Base-by-base conservation (phyloP, 2,113 vertebrate species). In the Sitta europaea region DNA sequence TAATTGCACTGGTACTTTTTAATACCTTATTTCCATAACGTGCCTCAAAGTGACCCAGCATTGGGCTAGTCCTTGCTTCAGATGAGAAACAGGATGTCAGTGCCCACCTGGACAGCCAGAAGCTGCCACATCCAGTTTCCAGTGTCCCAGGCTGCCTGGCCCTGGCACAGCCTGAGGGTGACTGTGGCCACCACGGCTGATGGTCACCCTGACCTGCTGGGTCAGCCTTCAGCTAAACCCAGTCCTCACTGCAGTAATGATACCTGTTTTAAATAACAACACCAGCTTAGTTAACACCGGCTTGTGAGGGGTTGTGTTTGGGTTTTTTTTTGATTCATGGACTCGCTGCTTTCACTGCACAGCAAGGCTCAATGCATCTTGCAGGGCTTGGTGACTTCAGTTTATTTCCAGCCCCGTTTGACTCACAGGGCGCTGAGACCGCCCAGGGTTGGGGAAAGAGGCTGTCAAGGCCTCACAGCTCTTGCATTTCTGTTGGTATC, bases 351-450 rank as follows among this genome's bases (percentile, higher is more conserved):
- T 90, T 84, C 4, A 6, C 35, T 93, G 70, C 79, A 70, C 90
- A 94, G 78, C 97, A 98, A 97, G 97, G 97, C 97, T 98, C 97
- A 72, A 94, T 98, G 97, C 96, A 97, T 88, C 47, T 89, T 58
- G 53, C 79, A 71, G 81, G 55, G 51, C n/a, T 79, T 45, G 50
- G 40, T 40, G 72, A 9, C 35, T 70, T 65, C 53, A 19, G 0
- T 65, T 72, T 80, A 12, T 38, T 76, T 23, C 65, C 40, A 68
- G 29, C 11, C 17, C 25, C 2, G 0, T 54, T 38, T 50, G 35
- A 22, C 24, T 38, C 63, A 6, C 0, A 1, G 35, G 18, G 16
- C 62, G 16, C 73, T 36, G 61, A 74, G 48, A 45, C 13, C 40
- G 77, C 5, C 1, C 22, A 23, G 57, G 31, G 14, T 0, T 55